A percentile compares a stretch with the other conserved stretches of the same genome.
Conservation (phyloP, 2,888 invertebrate species). For the Microctonus brassicae region DNA sequence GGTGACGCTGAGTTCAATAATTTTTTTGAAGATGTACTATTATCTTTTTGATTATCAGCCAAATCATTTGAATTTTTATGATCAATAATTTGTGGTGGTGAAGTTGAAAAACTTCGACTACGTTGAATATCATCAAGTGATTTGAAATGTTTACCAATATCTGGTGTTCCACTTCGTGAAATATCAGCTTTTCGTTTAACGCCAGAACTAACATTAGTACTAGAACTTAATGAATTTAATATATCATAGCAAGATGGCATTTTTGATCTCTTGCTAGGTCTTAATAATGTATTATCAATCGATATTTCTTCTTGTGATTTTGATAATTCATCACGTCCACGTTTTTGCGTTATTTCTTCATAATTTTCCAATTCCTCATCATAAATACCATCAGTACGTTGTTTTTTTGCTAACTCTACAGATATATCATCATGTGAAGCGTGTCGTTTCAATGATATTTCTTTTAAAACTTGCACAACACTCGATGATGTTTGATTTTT, state of each 20-base stretch:
- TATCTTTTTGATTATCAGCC: background rate
- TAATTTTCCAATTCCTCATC: slow-evolving; percentile 55
- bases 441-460: slow-evolving; percentile 64
- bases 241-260: slow-evolving; percentile 66
- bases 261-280: slow-evolving; percentile 63
- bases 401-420: slow-evolving; percentile 62
- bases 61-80: background rate
- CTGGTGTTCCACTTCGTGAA: slow-evolving; percentile 61
- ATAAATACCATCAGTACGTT: slow-evolving; percentile 56
- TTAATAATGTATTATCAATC: slow-evolving; percentile 52
- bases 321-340: slow-evolving; percentile 62
- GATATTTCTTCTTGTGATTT: slow-evolving; percentile 61
- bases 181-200: slow-evolving; percentile 63
- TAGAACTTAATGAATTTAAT: slow-evolving; percentile 65
- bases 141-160: slow-evolving; percentile 65
- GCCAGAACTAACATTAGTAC: slow-evolving; percentile 58
- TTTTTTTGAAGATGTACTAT: slow-evolving; percentile 19
- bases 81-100: slow-evolving; percentile 24
- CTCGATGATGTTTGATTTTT: slow-evolving; percentile 47
- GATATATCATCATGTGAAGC: slow-evolving; percentile 63
- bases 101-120: background rate
- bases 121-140: slow-evolving; percentile 49
- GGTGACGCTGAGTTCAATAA: slow-evolving; percentile 9
- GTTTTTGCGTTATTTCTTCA: slow-evolving; percentile 65
- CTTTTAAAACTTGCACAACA: slow-evolving; percentile 56